phyloP scores from a whole-genome alignment of 37 sponge, comb jelly and placozoan genomes.

The Ianthella basta region DNA sequence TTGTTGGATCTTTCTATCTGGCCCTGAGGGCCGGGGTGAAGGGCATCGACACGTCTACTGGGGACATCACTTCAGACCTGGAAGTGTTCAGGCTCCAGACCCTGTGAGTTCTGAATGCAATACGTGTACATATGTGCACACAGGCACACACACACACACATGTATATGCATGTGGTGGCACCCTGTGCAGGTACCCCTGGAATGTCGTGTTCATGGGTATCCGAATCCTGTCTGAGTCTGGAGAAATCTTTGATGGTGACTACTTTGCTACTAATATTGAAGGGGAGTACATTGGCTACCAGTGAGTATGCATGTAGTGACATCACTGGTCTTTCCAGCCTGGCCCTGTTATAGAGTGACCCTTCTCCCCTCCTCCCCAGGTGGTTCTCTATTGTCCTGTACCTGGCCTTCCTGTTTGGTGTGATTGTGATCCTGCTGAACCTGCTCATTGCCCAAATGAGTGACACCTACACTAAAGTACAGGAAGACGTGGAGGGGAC shows the following conservation, averaged over 20 bases:
- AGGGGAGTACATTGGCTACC: slow-evolving; percentile 15
- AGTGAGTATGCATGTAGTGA: background rate
- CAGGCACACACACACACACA: too few relatives aligned
- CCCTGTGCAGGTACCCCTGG: slow-evolving; percentile 21
- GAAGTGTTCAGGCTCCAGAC: background rate
- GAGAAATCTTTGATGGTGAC: background rate
- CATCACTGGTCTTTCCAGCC: too few relatives aligned
- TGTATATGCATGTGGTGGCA: too few relatives aligned
- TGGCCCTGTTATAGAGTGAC: too few relatives aligned
- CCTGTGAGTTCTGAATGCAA: background rate
- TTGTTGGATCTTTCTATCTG: slow-evolving; percentile 20
- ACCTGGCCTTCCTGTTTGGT: slow-evolving; percentile 37
- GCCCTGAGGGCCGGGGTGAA: slow-evolving; percentile 25
- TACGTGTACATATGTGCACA: background rate
- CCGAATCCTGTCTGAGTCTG: slow-evolving; percentile 22
- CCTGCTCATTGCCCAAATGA: slow-evolving; percentile 51
- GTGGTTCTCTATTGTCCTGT: slow-evolving; percentile 34
- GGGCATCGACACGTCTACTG: background rate
- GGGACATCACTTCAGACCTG: background rate
- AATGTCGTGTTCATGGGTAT: slow-evolving; percentile 13
- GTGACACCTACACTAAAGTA: slow-evolving; percentile 51
- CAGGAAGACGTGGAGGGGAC: slow-evolving; percentile 46
- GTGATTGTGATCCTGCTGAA: slow-evolving; percentile 47
- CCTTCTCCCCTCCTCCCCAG: background rate
- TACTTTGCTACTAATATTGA: background rate